These are phyloP conservation scores for Periophthalmus modestus DNA, from an alignment of 2,113 vertebrate species.

Conservation along the genomic window DNA sequence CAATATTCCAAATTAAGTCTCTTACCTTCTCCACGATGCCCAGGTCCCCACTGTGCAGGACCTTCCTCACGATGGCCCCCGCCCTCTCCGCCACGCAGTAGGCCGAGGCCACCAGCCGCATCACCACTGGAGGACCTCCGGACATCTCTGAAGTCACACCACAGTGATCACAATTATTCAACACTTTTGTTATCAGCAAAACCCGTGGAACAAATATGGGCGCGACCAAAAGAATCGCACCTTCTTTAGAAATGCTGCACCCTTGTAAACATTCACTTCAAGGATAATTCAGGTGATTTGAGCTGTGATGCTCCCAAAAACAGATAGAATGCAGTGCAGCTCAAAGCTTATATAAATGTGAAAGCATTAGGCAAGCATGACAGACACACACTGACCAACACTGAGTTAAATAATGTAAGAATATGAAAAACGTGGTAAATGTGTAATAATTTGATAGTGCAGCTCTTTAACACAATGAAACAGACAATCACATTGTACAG, in stretches of 20 bases:
- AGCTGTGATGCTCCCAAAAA: too few species aligned
- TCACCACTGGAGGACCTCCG: slow-evolving; percentile 80
- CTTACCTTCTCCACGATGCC: slow-evolving; percentile 92
- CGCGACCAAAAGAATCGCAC: neutral
- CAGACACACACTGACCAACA: too few species aligned
- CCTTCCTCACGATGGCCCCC: slow-evolving; percentile 84
- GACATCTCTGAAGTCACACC: slow-evolving; percentile 77
- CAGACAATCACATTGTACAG: neutral
- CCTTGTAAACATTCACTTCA: neutral
- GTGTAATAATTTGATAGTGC: too few species aligned
- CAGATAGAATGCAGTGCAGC: too few species aligned
- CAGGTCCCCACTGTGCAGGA: slow-evolving; percentile 89
- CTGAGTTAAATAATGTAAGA: too few species aligned
- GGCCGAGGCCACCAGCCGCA: slow-evolving; percentile 88
- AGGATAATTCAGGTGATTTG: too few species aligned
- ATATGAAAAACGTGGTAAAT: too few species aligned
- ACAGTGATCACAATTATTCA: neutral
- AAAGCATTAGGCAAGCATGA: too few species aligned
- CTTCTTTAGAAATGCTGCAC: neutral
- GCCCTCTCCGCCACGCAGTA: slow-evolving; percentile 87
- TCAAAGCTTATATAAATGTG: too few species aligned
- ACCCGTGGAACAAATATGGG: neutral
- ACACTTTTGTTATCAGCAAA: neutral
- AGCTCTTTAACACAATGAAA: neutral
- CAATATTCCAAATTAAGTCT: neutral